Conservation (phyloP, 2,113 vertebrate genomes). For the Grammomys surdaster region DNA sequence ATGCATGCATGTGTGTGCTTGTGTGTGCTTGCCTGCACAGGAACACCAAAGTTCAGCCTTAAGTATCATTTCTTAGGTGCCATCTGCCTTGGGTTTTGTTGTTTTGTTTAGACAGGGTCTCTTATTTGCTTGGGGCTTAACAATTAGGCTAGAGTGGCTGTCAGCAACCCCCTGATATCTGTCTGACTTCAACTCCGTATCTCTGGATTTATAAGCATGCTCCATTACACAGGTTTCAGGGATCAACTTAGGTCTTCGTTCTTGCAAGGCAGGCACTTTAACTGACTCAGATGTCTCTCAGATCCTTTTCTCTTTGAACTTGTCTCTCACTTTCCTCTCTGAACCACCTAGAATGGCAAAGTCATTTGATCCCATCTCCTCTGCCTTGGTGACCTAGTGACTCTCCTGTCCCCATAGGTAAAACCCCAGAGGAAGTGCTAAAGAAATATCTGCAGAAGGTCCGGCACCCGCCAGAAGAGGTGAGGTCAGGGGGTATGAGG, state of each 20-base stretch:
- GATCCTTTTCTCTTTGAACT: neutral
- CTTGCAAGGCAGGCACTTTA: neutral
- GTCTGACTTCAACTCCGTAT: neutral
- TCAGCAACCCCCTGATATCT: neutral
- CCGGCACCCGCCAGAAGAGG: conserved; percentile 94
- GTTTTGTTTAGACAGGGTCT: too few relatives aligned
- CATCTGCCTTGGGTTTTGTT: neutral
- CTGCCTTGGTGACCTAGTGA: neutral
- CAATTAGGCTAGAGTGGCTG: neutral
- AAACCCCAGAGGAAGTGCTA: conserved; percentile 95
- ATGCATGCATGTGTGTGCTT: neutral
- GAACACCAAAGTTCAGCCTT: neutral
- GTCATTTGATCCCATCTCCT: neutral
- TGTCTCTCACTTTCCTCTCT: neutral
- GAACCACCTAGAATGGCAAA: neutral
- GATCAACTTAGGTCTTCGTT: neutral
- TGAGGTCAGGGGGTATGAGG: conserved; percentile 61
- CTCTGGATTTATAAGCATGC: neutral
- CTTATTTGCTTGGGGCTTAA: neutral
- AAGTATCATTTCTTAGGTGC: neutral
- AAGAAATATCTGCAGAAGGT: conserved; percentile 97
- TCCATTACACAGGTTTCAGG: neutral
- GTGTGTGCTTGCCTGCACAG: neutral
- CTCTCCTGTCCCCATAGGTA: conserved; percentile 84
- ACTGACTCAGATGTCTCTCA: neutral